Evolutionary conservation across 2,113 vertebrate genomes (phyloP).

Genomic region (Fulica atra): DNA sequence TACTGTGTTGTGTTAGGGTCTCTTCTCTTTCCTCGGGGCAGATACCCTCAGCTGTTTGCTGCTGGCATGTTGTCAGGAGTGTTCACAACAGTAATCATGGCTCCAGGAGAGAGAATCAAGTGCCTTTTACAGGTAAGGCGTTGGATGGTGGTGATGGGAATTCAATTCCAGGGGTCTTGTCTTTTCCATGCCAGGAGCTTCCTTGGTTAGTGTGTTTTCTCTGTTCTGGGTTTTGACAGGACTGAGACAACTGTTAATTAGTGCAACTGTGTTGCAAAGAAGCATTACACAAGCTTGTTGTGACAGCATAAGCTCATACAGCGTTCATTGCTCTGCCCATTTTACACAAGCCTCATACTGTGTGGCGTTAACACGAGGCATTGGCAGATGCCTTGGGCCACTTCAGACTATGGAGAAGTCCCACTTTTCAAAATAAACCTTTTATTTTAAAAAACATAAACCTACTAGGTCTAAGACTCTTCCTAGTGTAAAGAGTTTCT

Average conservation of each 20-base stretch:
- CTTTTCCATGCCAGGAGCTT: neutral
- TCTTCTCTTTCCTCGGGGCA: conserved; percentile 66
- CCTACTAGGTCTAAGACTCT: neutral
- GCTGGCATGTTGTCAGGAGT: conserved; percentile 96
- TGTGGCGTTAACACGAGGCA: neutral
- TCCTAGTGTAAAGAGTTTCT: neutral
- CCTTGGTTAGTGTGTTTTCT: neutral
- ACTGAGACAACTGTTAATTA: neutral
- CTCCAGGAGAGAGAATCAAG: conserved; percentile 97
- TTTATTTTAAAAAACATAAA: neutral
- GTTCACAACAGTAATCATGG: conserved; percentile 97
- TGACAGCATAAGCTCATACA: neutral
- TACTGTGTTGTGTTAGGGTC: neutral
- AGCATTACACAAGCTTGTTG: neutral
- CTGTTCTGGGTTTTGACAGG: conserved; percentile 1
- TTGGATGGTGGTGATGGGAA: neutral
- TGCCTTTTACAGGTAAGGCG: conserved; percentile 92
- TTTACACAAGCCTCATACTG: neutral
- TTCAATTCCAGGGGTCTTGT: neutral
- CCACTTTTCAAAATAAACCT: neutral
- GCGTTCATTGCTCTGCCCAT: neutral
- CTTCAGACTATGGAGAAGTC: neutral
- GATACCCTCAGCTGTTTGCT: conserved; percentile 94
- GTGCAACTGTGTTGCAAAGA: neutral
- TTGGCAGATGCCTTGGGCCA: neutral